These are phyloP conservation scores for Apodemia zela DNA, from an alignment of 2,888 invertebrate species.

Conservation along the genomic window DNA sequence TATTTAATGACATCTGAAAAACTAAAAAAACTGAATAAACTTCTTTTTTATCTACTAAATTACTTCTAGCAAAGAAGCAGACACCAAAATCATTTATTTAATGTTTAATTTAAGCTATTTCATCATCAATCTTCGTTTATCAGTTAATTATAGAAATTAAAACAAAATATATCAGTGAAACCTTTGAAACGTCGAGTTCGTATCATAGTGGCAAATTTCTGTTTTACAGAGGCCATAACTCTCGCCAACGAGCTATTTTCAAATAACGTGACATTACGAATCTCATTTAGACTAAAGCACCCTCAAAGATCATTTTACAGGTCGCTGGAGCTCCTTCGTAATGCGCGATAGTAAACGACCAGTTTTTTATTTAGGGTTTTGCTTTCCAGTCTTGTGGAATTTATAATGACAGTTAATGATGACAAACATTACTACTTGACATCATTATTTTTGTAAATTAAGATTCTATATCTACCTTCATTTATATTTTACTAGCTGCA, in stretches of 20 bases:
- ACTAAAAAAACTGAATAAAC: too few species aligned
- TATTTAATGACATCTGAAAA: too few species aligned
- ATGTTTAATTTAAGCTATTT: too few species aligned
- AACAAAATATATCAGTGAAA: neutral
- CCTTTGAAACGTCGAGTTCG: conserved; percentile 16
- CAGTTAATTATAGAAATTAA: neutral
- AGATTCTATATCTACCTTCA: too few species aligned
- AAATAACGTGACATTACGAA: conserved; percentile 19
- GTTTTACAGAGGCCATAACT: conserved; percentile 23
- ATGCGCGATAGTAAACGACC: conserved; percentile 4
- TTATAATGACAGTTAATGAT: too few species aligned
- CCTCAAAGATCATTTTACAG: conserved; percentile 15
- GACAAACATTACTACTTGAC: too few species aligned
- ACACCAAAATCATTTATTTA: too few species aligned
- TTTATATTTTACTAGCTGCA: too few species aligned
- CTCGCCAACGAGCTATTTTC: conserved; percentile 18
- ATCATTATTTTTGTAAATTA: too few species aligned
- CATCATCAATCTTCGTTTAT: neutral
- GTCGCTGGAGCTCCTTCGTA: neutral
- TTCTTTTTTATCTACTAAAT: too few species aligned
- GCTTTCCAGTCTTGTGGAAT: neutral
- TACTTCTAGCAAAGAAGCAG: too few species aligned
- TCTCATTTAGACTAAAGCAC: conserved; percentile 16
- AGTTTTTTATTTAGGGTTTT: neutral
- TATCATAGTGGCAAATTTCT: conserved; percentile 22